phyloP scores from a whole-genome alignment of 2,797 vertebrate genomes.

The Phalloptychus januarius region DNA sequence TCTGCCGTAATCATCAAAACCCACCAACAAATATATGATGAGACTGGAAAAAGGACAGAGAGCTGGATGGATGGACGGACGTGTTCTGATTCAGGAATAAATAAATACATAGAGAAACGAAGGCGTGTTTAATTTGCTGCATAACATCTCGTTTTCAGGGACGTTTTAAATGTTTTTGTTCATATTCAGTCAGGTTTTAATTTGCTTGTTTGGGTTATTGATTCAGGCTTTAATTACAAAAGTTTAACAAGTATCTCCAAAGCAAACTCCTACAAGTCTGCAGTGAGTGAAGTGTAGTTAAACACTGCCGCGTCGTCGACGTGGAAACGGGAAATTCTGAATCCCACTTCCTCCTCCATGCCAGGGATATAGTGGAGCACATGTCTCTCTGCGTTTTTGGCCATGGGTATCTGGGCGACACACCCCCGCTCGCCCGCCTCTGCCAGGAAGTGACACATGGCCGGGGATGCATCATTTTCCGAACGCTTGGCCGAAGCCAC shows the following conservation, averaged over 20 bases:
- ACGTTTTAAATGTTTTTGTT: background rate
- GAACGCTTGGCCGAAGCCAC: slow-evolving; percentile 23
- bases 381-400: slow-evolving; percentile 48
- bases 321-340: background rate
- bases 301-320: background rate
- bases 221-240: background rate
- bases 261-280: background rate
- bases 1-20: background rate
- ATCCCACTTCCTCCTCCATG: slow-evolving; percentile 18
- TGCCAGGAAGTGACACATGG: slow-evolving; percentile 36
- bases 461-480: slow-evolving; percentile 57
- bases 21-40: background rate
- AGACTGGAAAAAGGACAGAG: background rate
- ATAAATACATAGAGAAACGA: background rate
- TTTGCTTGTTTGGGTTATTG: background rate
- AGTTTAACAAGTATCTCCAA: background rate
- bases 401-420: slow-evolving; percentile 35
- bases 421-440: slow-evolving; percentile 19
- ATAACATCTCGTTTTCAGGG: background rate
- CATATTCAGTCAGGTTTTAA: background rate
- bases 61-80: background rate
- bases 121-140: background rate
- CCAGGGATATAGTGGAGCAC: slow-evolving; percentile 39
- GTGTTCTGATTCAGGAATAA: background rate
- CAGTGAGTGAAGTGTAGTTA: background rate